These are phyloP conservation scores for Alca torda DNA, from an alignment of 2,797 vertebrate genomes.

Conservation along the genomic window DNA sequence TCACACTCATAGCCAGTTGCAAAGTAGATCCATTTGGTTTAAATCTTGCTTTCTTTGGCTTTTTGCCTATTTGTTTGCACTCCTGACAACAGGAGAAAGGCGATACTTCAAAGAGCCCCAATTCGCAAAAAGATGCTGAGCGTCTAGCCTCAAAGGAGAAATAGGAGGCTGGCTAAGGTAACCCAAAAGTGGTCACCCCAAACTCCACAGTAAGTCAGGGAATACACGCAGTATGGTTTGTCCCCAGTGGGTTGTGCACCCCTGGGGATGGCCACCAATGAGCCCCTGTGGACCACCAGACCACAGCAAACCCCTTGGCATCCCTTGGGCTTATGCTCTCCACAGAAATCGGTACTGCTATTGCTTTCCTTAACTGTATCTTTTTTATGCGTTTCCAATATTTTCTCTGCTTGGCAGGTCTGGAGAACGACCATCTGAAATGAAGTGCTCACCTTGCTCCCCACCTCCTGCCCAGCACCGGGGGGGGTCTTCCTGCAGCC, in stretches of 20 bases:
- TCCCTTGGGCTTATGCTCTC: neutral
- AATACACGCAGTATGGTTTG: rapidly evolving
- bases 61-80: neutral
- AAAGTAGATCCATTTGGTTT: neutral
- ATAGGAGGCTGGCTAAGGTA: neutral
- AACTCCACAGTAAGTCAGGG: neutral
- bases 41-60: neutral
- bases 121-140: neutral
- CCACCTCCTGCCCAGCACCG: neutral
- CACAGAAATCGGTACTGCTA: rapidly evolving
- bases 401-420: neutral
- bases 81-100: rapidly evolving
- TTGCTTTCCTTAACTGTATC: neutral
- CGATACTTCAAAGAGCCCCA: rapidly evolving
- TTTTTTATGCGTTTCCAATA: neutral
- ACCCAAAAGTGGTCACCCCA: neutral
- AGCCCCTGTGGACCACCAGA: rapidly evolving
- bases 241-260: rapidly evolving
- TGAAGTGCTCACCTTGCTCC: neutral
- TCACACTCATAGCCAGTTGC: neutral
- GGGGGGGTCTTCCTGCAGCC: rapidly evolving
- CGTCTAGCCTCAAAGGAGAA: neutral
- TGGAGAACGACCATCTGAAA: neutral
- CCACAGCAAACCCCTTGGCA: neutral
- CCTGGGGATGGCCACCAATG: neutral